Conservation (phyloP, 2,888 invertebrate species). For the Coelopa pilipes region DNA sequence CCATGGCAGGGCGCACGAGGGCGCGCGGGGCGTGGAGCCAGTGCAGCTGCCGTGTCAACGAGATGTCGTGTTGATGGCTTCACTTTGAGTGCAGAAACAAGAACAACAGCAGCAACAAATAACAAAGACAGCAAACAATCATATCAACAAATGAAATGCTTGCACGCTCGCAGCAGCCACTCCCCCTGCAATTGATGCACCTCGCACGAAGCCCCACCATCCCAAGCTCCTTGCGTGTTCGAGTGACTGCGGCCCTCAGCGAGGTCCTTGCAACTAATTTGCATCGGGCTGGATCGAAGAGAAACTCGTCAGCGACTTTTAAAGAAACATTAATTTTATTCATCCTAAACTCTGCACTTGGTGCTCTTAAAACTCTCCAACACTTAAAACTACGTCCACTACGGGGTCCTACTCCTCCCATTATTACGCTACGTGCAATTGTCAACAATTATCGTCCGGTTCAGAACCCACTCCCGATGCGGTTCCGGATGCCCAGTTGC, state of each 20-base stretch:
- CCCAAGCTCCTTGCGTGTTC: background rate
- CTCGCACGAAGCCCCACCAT: background rate
- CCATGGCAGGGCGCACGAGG: background rate
- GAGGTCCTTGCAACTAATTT: background rate
- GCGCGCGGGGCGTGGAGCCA: background rate
- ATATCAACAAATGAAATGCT: slow-evolving; percentile 5
- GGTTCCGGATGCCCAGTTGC: slow-evolving; percentile 25
- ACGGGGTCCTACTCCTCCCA: background rate
- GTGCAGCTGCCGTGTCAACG: slow-evolving; percentile 20
- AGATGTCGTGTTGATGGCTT: slow-evolving; percentile 32
- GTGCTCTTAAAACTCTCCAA: background rate
- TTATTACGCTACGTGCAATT: background rate
- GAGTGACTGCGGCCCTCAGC: background rate
- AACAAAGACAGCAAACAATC: slow-evolving; percentile 25
- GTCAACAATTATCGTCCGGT: background rate
- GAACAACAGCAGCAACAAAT: slow-evolving; percentile 22
- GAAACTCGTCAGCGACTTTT: background rate
- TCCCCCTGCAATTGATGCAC: background rate
- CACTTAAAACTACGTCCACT: background rate
- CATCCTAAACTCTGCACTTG: background rate
- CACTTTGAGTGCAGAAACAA: slow-evolving; percentile 23
- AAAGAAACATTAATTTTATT: background rate
- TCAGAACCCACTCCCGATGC: background rate
- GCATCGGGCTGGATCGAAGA: background rate
- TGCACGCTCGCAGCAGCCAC: no score